Evolutionary conservation across 1,140 invertebrate species (phyloP), one percentile per base, ranked within the genome.

Genomic region (Ostrea edulis): DNA sequence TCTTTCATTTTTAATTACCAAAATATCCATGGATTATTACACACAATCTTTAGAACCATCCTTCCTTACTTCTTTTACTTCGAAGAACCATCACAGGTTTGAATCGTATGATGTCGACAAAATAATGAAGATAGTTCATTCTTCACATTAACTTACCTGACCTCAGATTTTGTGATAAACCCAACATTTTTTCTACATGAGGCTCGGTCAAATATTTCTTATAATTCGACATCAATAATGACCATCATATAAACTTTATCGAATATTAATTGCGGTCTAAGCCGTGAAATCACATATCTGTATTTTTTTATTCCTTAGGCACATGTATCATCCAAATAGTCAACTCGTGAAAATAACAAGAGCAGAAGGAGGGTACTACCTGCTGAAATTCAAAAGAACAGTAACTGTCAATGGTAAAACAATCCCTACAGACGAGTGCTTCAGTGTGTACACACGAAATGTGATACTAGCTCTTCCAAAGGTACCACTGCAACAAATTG

Each of bases 401-500:
- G 22, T 55, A 53, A 82, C 86, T n/a, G 29, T 55, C 35, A 86
- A 86, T 62, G 86, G 86, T 12, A n/a, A 22, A 55, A 82, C 54
- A 29, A 53, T 44, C 11, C 51, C 51, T 22, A 62, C 55, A 52
- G 51, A 65, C 8, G 3, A 9, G 3, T 55, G 44, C 29, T 82
- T 29, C 14, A 65, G 8, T 9, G 52, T 55, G 22, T 65, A 54
- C 62, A 35, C 86, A 22, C 25, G 25, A 12, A 82, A 83, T 58
- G 77, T 87, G 8, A 83, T 87, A n/a, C 54, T 87, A 22, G 86
- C 86, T 11, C 22, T 87, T 7, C 77, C 77, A 82, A 87, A 55
- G 54, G 17, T 82, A 22, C 17, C 86, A 3, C 25, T 87, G 7
- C 52, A 83, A 58, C 14, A 44, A 2, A 54, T 87, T 22, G 14